Evolutionary conservation across 2,888 invertebrate genomes (phyloP).

Genomic region (Megamerina dolium): DNA sequence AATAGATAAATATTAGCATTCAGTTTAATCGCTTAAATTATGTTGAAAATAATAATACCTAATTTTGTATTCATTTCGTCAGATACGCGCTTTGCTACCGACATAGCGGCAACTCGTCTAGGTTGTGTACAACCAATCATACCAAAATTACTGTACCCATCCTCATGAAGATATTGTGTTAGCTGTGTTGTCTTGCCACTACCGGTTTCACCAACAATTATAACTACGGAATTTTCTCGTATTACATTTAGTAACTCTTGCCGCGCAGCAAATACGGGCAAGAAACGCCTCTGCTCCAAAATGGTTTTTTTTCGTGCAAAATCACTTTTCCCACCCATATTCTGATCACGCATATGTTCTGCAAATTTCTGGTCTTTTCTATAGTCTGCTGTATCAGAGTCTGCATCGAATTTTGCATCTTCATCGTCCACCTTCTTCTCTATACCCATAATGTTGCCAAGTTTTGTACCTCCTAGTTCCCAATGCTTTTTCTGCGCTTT

Average conservation of each 20-base stretch:
- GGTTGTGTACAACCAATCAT: slow-evolving; percentile 99
- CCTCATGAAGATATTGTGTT: slow-evolving; percentile 95
- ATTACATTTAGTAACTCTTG: slow-evolving; percentile 89
- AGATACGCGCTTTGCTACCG: slow-evolving; percentile 96
- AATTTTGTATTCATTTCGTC: slow-evolving; percentile 92
- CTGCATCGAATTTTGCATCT: slow-evolving; percentile 59
- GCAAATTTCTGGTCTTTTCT: slow-evolving; percentile 95
- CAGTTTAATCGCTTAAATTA: too few relatives aligned
- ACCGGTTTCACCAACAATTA: slow-evolving; percentile 72
- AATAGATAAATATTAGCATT: not conserved
- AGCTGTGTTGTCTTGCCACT: slow-evolving; percentile 88
- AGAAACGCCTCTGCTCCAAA: slow-evolving; percentile 78
- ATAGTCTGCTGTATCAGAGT: slow-evolving; percentile 73
- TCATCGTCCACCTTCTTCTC: slow-evolving; percentile 73
- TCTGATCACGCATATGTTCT: slow-evolving; percentile 77
- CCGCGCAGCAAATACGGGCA: slow-evolving; percentile 93
- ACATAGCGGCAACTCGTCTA: slow-evolving; percentile 96
- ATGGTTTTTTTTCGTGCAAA: slow-evolving; percentile 83
- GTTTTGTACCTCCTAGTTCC: slow-evolving; percentile 91
- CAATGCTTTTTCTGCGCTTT: slow-evolving; percentile 98
- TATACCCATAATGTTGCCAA: slow-evolving; percentile 91
- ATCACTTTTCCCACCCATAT: slow-evolving; percentile 61
- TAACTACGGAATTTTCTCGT: slow-evolving; percentile 87
- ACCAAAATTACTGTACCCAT: slow-evolving; percentile 86
- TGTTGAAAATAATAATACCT: slow-evolving; percentile 53